Base-by-base conservation (phyloP, 1,140 invertebrate genomes). In the Zaprionus ornatus region DNA sequence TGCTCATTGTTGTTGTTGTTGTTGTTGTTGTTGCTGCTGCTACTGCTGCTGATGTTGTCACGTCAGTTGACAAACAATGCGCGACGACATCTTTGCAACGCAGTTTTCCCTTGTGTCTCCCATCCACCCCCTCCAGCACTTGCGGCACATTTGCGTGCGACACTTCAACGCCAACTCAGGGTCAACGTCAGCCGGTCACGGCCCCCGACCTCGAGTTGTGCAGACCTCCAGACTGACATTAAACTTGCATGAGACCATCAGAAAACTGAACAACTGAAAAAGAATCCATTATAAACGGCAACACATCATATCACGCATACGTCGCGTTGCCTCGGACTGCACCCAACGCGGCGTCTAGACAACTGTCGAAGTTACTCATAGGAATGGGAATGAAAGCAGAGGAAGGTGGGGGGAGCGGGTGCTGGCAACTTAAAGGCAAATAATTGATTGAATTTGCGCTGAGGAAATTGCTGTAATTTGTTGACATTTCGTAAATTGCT, bases 391-490 rank as follows among this genome's bases (percentile, higher is more conserved):
- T 6, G 7, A 29, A n/a, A 6, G 27, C 27, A 37, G 15, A 13
- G 35, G 13, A 10, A 35, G 40, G 35, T 10, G 12, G 35, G n/a
- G n/a, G 19, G 12, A 23, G 10, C 1, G 17, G 29, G 9, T 32
- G 7, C 6, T 12, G 19, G 19, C 23, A 60, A 54, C 52, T 75
- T 70, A 54, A 74, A 61, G 32, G 17, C 45, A 54, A 70, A 75
- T 64, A 86, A 86, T 74, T 86, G 65, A 86, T 87, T 86, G 73
- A 69, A 74, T 75, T 75, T 81, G 21, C 5, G 29, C 48, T 37
- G n/a, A 35, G 29, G 40, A 82, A 83, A 88, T 87, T 83, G 73
- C 66, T 56, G 66, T 68, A 83, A 86, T 88, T 86, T 83, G 77
- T 79, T 79, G 73, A 79, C 76, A 75, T 79, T 69, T 54, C n/a